These are phyloP conservation scores for Hirtodrosophila alboralis DNA, from an alignment of 2,888 invertebrate genomes.

Conservation along the genomic window DNA sequence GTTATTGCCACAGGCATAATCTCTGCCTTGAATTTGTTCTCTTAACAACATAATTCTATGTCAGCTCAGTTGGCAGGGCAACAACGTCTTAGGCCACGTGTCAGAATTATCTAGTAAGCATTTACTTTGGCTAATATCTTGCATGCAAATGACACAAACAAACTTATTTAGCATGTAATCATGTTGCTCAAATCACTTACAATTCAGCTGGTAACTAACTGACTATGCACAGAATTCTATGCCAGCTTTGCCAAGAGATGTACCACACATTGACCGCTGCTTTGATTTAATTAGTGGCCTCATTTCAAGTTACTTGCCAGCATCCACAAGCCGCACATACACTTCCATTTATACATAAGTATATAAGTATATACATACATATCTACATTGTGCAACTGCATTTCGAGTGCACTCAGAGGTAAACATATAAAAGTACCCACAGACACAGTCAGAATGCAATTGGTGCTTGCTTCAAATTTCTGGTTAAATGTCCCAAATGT, in stretches of 20 bases:
- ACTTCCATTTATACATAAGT: background rate
- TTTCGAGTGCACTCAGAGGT: conserved; percentile 14
- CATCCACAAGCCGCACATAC: background rate
- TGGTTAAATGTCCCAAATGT: conserved; percentile 33
- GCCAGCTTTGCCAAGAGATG: too few species aligned
- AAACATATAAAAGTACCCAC: conserved; percentile 4
- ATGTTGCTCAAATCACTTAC: conserved; percentile 12
- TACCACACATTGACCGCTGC: conserved; percentile 24
- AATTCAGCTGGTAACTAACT: conserved; percentile 2
- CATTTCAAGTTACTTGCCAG: conserved; percentile 16
- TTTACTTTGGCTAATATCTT: conserved; percentile 18
- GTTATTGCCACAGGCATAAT: conserved; percentile 8
- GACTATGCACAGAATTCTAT: background rate
- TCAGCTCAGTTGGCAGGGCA: conserved; percentile 11
- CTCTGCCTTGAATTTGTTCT: background rate
- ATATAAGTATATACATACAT: too few species aligned
- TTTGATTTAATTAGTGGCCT: conserved; percentile 56
- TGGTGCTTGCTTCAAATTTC: conserved; percentile 14
- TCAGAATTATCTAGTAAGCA: conserved; percentile 10
- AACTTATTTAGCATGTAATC: conserved; percentile 17
- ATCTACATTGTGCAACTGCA: conserved; percentile 6
- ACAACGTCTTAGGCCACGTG: conserved; percentile 25
- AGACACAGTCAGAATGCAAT: conserved; percentile 20
- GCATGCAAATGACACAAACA: conserved; percentile 9
- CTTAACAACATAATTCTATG: too few species aligned